Evolutionary conservation across 2,797 vertebrate species (phyloP), one percentile per base, ranked within the genome.

Genomic region (Megalops cyprinoides): DNA sequence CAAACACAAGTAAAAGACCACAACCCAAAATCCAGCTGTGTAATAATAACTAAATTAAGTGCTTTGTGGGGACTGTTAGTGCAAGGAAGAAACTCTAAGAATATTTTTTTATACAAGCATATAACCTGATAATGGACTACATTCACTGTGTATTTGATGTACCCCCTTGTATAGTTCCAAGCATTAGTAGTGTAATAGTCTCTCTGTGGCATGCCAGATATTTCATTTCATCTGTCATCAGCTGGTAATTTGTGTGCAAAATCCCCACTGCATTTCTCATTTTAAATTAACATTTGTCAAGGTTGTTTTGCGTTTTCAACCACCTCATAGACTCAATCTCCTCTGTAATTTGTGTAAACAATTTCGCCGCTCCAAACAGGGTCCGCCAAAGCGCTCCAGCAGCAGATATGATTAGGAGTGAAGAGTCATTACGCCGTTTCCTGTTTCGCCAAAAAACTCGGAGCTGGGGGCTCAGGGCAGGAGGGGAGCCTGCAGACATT

Each of bases 201-300:
- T 69, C 65, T 69, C 34, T 12, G 65, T 1, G 1, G 60, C 37
- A 18, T 42, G 37, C 65, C 37, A 20, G 20, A 69, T 39, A 42
- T 42, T 69, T 69, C 18, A 69, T 69, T 42, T 69, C 5, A 42
- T 69, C 65, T 20, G 65, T 69, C 65, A 42, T 69, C 65, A 23
- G 65, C 18, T 9, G 34, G 18, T 20, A 42, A 39, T 39, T 69
- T 23, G 65, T 42, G 60, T 15, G 60, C 12, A 39, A 2, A 14
- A 2, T 20, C 31, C 31, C 62, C 31, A 37, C 62, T 15, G 31
- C 62, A 18, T 1, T 18, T 39, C 62, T 67, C 31, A 1, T 39
- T 20, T 1, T 39, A 18, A 67, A 67, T 67, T 67, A 67, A 8
- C 34, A 15, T 37, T 39, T 5, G 31, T 67, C 39, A 37, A 67